These are phyloP conservation scores for Holothuria leucospilota DNA, from an alignment of 53 echinoderm and acorn worm genomes.

Conservation along the genomic window DNA sequence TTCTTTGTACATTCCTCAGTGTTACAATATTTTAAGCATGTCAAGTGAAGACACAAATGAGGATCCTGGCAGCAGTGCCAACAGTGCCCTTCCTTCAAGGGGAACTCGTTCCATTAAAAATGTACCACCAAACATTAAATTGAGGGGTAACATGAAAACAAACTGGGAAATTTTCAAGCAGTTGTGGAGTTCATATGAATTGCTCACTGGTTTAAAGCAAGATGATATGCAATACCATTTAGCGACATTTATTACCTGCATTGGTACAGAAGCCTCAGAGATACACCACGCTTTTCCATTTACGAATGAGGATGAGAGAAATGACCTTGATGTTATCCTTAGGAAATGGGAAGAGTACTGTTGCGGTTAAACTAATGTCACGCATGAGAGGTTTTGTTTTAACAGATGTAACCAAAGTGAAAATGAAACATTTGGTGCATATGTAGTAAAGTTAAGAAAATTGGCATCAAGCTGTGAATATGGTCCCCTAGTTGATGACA, in stretches of 20 bases:
- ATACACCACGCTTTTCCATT: conserved; percentile 65
- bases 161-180: conserved; percentile 68
- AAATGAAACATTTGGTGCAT: conserved; percentile 59
- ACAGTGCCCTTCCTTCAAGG: too few species aligned
- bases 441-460: conserved; percentile 55
- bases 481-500: conserved; percentile 49
- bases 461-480: conserved; percentile 63
- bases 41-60: too few species aligned
- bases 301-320: conserved; percentile 54
- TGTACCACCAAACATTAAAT: too few species aligned
- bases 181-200: conserved; percentile 68
- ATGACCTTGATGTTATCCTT: conserved; percentile 43
- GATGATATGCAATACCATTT: conserved; percentile 40
- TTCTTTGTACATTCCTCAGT: too few species aligned
- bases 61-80: too few species aligned
- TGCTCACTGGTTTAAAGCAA: conserved; percentile 51
- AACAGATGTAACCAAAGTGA: conserved; percentile 58
- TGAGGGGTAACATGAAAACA: conserved; percentile 45
- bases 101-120: too few species aligned
- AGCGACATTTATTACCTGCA: conserved; percentile 68
- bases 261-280: conserved; percentile 61
- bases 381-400: conserved; percentile 66
- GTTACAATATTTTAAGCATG: too few species aligned
- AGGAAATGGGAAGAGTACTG: conserved; percentile 59
- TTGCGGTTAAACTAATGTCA: conserved; percentile 55